Evolutionary conservation across 2,797 vertebrate genomes (phyloP), one percentile per base, ranked within the genome.

Genomic region (Gymnoscopelus braueri): DNA sequence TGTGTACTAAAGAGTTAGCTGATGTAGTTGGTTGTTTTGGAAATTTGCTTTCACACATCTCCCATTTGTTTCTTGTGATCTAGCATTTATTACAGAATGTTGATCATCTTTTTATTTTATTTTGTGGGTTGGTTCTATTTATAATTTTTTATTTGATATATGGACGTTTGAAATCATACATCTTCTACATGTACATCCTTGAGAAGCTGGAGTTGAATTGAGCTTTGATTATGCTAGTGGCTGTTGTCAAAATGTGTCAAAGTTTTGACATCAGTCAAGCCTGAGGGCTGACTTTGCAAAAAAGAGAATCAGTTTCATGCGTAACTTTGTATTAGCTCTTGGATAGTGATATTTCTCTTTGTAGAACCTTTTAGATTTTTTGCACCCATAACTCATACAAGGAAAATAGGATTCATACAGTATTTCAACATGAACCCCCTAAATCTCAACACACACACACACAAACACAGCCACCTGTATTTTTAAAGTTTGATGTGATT

Each of bases 81-180:
- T 60, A n/a, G 26, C 3, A 12, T 54, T n/a, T 54, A 60, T 52
- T 56, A 44, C 39, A 44, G 39, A 44, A 44, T 44, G 7, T 48
- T 50, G 68, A 67, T 73, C 15, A 67, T 24, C 56, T 26, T 71
- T 69, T 19, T 66, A 23, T 60, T 49, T 79, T 67, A 56, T 35
- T 63, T 35, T 63, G 58, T 74, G 60, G 60, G 50, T 63, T 67
- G 63, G 50, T 67, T 78, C 53, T 12, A 52, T 84, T 84, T 63
- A 63, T 71, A 67, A 52, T 54, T 13, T 64, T 65, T 44, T 0
- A 63, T 80, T 83, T 74, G 47, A 67, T 63, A 61, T 88, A 60
- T 61, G 63, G 39, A 51, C 64, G 58, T 9, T 76, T 62, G 9
- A 44, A 44, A 9, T 44, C 39, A 44, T 71, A 19, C 51, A 57